A percentile compares a stretch with the other conserved stretches of the same genome.
Conservation (phyloP, 1,140 invertebrate genomes). For the Brachionus koreanus region DNA sequence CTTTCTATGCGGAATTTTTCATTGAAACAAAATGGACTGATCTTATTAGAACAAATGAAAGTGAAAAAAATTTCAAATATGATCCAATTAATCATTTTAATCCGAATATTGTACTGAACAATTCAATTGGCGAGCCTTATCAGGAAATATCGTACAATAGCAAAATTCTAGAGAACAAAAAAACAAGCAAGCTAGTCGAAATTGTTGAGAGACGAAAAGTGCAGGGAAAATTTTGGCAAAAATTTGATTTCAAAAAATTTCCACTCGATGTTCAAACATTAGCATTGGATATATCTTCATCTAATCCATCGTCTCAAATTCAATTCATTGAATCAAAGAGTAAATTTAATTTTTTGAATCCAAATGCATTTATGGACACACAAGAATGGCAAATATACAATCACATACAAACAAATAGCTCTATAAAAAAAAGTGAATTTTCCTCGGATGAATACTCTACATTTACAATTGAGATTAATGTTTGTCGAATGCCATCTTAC, state of each 20-base stretch:
- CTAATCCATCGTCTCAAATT: background rate
- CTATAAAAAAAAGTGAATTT: background rate
- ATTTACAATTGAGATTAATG: background rate
- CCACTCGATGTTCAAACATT: slow-evolving; percentile 16
- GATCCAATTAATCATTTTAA: background rate
- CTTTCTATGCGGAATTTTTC: slow-evolving; percentile 19
- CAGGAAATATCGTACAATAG: slow-evolving; percentile 5
- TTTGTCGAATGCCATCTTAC: slow-evolving; percentile 1
- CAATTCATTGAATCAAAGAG: slow-evolving; percentile 8
- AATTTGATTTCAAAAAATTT: slow-evolving; percentile 40
- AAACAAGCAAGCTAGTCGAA: background rate
- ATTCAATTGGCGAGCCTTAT: background rate
- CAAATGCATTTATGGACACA: slow-evolving; percentile 21
- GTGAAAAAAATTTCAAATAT: background rate
- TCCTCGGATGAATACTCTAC: background rate
- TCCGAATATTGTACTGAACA: slow-evolving; percentile 18
- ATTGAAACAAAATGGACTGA: slow-evolving; percentile 7
- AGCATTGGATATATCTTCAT: background rate
- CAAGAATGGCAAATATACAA: slow-evolving; percentile 21
- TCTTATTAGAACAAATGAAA: background rate
- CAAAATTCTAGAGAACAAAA: background rate
- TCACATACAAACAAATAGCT: background rate
- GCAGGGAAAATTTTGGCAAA: slow-evolving; percentile 38
- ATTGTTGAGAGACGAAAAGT: slow-evolving; percentile 14
- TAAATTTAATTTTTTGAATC: slow-evolving; percentile 23